Conservation (phyloP, 2,888 invertebrate species). For the Parochlus steinenii region DNA sequence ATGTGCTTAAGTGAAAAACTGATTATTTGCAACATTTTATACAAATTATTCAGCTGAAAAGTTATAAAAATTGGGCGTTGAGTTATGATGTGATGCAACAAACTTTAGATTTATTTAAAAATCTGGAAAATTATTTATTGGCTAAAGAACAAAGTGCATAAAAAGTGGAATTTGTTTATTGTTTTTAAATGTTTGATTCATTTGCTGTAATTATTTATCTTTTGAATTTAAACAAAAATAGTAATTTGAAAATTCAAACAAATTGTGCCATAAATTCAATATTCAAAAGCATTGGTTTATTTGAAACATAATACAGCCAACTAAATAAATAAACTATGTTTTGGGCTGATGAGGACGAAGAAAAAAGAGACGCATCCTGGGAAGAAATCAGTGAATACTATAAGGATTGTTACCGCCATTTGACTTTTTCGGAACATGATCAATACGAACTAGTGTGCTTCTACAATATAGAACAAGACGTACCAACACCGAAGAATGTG, state of each 20-base stretch:
- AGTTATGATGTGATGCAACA: too few relatives aligned
- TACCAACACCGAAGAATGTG: slow-evolving; percentile 26
- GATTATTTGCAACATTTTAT: too few relatives aligned
- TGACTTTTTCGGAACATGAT: slow-evolving; percentile 33
- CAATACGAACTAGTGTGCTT: slow-evolving; percentile 24
- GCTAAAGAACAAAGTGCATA: too few relatives aligned
- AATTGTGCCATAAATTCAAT: not conserved
- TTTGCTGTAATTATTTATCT: not conserved
- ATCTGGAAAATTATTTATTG: too few relatives aligned
- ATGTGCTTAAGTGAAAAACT: too few relatives aligned
- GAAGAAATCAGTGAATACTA: slow-evolving; percentile 29
- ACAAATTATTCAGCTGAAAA: too few relatives aligned
- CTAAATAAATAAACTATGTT: slow-evolving; percentile 18
- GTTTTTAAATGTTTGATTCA: not conserved
- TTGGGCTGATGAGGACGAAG: slow-evolving; percentile 26
- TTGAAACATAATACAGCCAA: too few relatives aligned
- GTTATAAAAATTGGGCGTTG: too few relatives aligned
- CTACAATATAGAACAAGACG: slow-evolving; percentile 26
- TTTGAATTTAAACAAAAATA: not conserved
- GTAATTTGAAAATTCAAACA: not conserved
- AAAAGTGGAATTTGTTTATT: not conserved
- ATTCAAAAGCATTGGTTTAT: too few relatives aligned
- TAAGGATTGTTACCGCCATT: slow-evolving; percentile 26
- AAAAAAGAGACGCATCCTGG: slow-evolving; percentile 34
- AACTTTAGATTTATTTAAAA: too few relatives aligned